These are phyloP conservation scores for Vespertilio murinus DNA, from an alignment of 2,797 vertebrate species.

Conservation along the genomic window DNA sequence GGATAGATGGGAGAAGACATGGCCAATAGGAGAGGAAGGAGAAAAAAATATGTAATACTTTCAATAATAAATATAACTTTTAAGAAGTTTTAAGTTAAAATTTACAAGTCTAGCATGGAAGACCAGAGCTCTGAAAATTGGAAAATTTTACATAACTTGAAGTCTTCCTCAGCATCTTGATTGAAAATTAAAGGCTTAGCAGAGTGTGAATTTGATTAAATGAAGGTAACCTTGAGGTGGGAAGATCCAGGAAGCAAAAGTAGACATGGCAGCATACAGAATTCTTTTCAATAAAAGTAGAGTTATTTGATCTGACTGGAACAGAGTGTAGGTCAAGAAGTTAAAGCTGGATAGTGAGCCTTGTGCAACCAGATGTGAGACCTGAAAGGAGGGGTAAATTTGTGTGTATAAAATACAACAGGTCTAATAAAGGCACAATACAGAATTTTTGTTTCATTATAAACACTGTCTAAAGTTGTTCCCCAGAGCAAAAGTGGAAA, in stretches of 20 bases:
- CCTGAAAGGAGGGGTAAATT: neutral
- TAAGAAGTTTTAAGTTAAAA: neutral
- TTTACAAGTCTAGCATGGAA: neutral
- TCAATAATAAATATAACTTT: no score
- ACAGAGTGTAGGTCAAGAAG: neutral
- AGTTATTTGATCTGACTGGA: neutral
- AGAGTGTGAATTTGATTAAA: neutral
- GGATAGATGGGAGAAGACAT: no score
- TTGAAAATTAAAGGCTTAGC: neutral
- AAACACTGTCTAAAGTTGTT: neutral
- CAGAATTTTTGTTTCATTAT: neutral
- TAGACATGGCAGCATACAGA: neutral
- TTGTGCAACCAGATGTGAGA: neutral
- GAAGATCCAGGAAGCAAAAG: neutral
- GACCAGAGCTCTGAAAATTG: neutral
- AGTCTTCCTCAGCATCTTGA: neutral
- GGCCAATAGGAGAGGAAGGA: no score
- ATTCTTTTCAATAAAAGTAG: neutral
- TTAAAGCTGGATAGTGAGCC: neutral
- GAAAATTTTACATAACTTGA: neutral
- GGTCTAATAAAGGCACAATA: neutral
- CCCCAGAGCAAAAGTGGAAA: neutral
- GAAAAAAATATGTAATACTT: no score
- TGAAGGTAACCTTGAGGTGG: neutral
- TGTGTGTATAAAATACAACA: neutral